Evolutionary conservation across 2,113 vertebrate species (phyloP).

Genomic region (Oreochromis spilurus): DNA sequence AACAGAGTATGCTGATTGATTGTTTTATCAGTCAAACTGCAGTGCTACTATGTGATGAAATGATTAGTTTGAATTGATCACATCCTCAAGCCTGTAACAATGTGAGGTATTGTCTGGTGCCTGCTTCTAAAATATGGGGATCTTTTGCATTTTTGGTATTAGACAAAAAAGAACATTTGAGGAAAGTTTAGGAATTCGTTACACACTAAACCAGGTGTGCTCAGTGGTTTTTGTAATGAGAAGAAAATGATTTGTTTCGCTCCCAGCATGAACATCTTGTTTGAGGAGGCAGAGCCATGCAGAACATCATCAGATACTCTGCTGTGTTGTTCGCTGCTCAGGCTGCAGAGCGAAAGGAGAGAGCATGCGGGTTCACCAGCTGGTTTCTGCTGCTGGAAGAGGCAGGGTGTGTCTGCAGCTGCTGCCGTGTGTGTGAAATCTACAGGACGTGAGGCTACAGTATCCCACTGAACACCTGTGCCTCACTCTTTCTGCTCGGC

Average conservation of each 20-base stretch:
- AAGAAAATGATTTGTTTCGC: background rate
- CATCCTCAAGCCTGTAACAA: background rate
- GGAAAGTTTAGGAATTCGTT: background rate
- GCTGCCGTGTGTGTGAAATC: slow-evolving; percentile 25
- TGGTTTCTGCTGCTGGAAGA: slow-evolving; percentile 20
- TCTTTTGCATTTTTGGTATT: background rate
- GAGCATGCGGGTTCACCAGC: slow-evolving; percentile 44
- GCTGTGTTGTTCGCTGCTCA: background rate
- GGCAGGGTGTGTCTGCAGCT: slow-evolving; percentile 44
- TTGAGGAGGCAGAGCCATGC: background rate
- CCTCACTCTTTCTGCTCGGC: slow-evolving; percentile 62
- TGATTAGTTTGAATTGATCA: background rate
- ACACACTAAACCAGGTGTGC: background rate
- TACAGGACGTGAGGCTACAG: slow-evolving; percentile 52
- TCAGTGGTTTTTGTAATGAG: background rate
- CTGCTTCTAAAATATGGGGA: background rate
- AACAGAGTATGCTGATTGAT: background rate
- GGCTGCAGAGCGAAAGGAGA: background rate
- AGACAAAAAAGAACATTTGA: background rate
- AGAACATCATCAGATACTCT: slow-evolving; percentile 4
- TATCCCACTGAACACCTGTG: slow-evolving; percentile 73
- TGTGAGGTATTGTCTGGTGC: background rate
- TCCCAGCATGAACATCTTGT: background rate
- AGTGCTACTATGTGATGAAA: background rate
- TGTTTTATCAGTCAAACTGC: background rate